Evolutionary conservation across 2,797 vertebrate species (phyloP), one percentile per base, ranked within the genome.

Genomic region (Melanotaenia parkinsoni): DNA sequence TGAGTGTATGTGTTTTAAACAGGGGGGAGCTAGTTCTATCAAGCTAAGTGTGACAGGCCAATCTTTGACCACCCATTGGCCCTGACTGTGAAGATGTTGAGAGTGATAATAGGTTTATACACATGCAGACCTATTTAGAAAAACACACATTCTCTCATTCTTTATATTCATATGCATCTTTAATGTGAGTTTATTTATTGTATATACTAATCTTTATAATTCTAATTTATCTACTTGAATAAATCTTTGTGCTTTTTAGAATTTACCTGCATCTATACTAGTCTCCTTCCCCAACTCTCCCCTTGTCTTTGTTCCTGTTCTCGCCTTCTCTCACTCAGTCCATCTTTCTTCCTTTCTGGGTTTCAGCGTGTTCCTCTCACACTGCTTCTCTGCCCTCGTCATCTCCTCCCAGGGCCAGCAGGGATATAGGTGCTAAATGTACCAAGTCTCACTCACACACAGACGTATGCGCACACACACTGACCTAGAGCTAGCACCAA

Each of bases 11-110:
- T 68, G 71, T 80, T 83, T 53, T 74, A 67, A 70, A 59, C 63
- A 54, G 18, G 43, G 68, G 70, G 70, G 78, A 82, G 64, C 72
- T 18, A 88, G 79, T 84, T 82, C 77, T 85, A 86, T 91, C 86
- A 83, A 80, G 72, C 72, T 80, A 65, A 81, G 86, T 89, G 87
- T 92, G 88, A 90, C 89, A 89, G 91, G 66, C 66, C 83, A 88
- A 88, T 89, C 86, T 85, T 81, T 80, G 77, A 81, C 74, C 84
- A 86, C 75, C 83, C 74, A 86, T 89, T 87, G 86, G 30, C 74
- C 77, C 60, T 70, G 82, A 86, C 83, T 86, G 87, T 70, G 86
- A 89, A 80, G 80, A 89, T 84, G 79, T 74, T 61, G 83, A 83
- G 60, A 70, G 68, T 74, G 80, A 86, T 89, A 90, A 87, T 82